Evolutionary conservation across 2,113 vertebrate genomes (phyloP), one percentile per base, ranked within the genome.

Genomic region (Corvus hawaiiensis): DNA sequence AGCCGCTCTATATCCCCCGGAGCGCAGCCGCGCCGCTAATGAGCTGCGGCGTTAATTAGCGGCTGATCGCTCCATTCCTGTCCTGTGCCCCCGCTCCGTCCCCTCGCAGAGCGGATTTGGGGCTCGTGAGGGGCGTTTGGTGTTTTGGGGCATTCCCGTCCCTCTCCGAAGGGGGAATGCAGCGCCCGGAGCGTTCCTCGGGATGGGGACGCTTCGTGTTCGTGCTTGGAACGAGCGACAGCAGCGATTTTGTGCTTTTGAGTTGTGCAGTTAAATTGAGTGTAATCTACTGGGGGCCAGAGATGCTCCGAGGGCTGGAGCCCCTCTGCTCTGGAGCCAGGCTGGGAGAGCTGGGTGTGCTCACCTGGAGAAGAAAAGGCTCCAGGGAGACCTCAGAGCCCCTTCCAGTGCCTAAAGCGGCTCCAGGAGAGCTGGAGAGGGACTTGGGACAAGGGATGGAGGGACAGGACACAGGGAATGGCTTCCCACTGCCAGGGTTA

Each of bases 141-240:
- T 18, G 54, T 16, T 16, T 62, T 3, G 64, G 8, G 54, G 56
- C 6, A 1, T 33, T 28, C 44, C 37, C 9, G 7, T 3, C 1
- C 7, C 13, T 10, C 19, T 11, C 27, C 41, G 0, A 4, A 8
- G 6, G 1, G 2, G 18, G 3, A 15, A 7, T 11, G 14, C 30
- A 7, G 27, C 51, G 63, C 73, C 61, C 16, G 8, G 28, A 10
- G 20, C 3, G 3, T 4, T 44, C 17, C 44, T 16, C 13, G 11
- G 66, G 10, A 3, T 4, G 43, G 19, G 5, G 33, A 4, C 23
- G 39, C 54, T 49, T 9, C 12, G 6, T 4, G 4, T 12, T 66
- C 6, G 64, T 6, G 61, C 26, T n/a, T 3, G 23, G 30, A 24
- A 3, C 6, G 6, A 35, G 0, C 0, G 6, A 1, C 2, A 3